These are phyloP conservation scores for Pseudomyrmex concolor DNA, from an alignment of 1,140 invertebrate genomes.

Conservation along the genomic window DNA sequence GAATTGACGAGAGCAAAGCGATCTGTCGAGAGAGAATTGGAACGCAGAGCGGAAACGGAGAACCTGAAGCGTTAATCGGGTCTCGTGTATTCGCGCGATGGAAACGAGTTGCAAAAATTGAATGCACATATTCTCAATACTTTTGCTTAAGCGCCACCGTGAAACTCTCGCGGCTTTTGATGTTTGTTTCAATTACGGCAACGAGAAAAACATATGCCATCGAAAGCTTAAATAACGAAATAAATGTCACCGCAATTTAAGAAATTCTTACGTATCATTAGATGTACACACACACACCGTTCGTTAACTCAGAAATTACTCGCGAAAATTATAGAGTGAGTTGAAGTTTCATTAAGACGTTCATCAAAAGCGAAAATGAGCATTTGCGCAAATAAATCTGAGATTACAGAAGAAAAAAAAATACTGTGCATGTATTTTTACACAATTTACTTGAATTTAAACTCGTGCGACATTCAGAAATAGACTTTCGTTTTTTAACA, in stretches of 20 bases:
- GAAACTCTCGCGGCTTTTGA: background rate
- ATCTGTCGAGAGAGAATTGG: conserved; percentile 56
- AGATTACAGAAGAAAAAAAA: no score
- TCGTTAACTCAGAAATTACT: conserved; percentile 1
- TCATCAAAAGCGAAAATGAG: background rate
- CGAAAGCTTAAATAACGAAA: background rate
- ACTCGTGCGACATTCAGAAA: background rate
- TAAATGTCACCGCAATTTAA: background rate
- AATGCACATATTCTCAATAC: background rate
- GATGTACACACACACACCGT: background rate
- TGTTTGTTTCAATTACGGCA: background rate
- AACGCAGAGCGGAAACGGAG: conserved; percentile 61
- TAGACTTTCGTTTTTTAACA: background rate
- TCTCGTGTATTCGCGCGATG: conserved; percentile 20
- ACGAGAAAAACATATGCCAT: background rate
- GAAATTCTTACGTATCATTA: background rate
- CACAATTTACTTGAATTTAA: background rate
- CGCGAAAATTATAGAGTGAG: background rate
- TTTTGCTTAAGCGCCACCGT: background rate
- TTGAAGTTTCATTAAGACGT: background rate
- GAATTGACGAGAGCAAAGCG: conserved; percentile 32
- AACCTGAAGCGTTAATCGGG: conserved; percentile 23
- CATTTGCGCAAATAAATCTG: background rate
- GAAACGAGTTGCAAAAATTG: conserved; percentile 17
- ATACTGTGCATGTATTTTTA: no score